phyloP scores from a whole-genome alignment of 2,113 vertebrate species.

The Syngnathus floridae region DNA sequence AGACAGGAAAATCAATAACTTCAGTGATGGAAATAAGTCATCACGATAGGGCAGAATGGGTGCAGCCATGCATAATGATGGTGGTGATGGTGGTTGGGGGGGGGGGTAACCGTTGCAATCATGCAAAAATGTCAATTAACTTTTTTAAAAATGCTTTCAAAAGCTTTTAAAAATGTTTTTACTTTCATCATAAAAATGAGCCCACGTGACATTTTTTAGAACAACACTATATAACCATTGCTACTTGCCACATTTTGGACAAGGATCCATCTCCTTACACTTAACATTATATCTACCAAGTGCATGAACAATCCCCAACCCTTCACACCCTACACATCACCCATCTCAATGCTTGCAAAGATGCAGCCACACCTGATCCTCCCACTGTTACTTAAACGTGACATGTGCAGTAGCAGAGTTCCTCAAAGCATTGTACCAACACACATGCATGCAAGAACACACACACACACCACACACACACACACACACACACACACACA shows the following conservation, averaged over 20 bases:
- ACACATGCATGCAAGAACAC: neutral
- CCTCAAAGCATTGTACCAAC: conserved; percentile 23
- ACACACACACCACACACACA: neutral
- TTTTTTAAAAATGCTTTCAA: no score
- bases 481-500: neutral
- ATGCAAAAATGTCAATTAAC: no score
- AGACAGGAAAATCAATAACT: neutral
- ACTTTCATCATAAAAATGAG: no score
- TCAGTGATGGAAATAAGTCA: conserved; percentile 12
- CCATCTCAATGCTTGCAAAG: conserved; percentile 22
- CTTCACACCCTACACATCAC: neutral
- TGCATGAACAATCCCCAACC: conserved; percentile 13
- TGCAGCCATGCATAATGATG: neutral
- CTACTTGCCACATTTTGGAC: conserved; percentile 18
- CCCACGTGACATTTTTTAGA: conserved; percentile 58
- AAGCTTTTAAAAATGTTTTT: no score
- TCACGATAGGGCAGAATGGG: neutral
- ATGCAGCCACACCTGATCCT: conserved; percentile 24
- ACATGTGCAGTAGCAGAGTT: conserved; percentile 45
- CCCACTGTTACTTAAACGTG: conserved; percentile 21
- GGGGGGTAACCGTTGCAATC: no score
- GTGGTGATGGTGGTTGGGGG: no score
- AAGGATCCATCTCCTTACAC: conserved; percentile 32
- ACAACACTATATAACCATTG: conserved; percentile 50
- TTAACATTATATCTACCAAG: conserved; percentile 24